Conservation (phyloP, 2,888 invertebrate genomes). For the Callinectes sapidus region DNA sequence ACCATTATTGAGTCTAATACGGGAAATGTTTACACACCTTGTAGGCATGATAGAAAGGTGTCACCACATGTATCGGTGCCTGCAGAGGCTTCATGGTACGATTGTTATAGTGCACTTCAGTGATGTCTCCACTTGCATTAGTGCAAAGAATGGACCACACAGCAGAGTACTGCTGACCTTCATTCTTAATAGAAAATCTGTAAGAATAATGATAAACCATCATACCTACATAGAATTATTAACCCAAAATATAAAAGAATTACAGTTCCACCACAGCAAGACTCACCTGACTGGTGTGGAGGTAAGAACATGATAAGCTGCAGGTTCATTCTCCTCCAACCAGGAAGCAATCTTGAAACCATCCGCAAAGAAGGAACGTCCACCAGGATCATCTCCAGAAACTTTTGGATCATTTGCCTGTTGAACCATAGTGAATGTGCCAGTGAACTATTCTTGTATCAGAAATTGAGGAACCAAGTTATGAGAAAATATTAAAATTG, state of each 20-base stretch:
- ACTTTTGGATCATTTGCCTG: constrained; percentile 74
- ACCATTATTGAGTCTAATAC: not conserved
- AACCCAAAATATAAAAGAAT: too few relatives aligned
- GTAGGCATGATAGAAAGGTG: constrained; percentile 75
- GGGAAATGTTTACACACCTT: constrained; percentile 71
- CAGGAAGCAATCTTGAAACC: constrained; percentile 75
- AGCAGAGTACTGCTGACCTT: constrained; percentile 74
- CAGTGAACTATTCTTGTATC: not conserved
- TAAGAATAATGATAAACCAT: constrained; percentile 56
- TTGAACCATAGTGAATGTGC: not conserved
- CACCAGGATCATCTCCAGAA: constrained; percentile 74
- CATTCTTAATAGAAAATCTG: constrained; percentile 73
- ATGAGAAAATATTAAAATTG: too few relatives aligned
- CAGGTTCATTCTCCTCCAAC: constrained; percentile 75
- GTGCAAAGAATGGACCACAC: constrained; percentile 75
- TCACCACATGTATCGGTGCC: constrained; percentile 75
- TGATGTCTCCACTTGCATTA: constrained; percentile 74
- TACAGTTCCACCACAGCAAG: not conserved
- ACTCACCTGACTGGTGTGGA: constrained; percentile 75
- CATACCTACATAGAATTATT: not conserved
- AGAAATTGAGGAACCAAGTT: too few relatives aligned
- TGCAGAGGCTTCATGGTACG: constrained; percentile 76
- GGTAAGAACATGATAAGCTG: constrained; percentile 75
- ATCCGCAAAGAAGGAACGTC: constrained; percentile 75
- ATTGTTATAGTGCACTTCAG: constrained; percentile 75